phyloP scores from a whole-genome alignment of 2,888 invertebrate species.

The Coecobrya sp. region DNA sequence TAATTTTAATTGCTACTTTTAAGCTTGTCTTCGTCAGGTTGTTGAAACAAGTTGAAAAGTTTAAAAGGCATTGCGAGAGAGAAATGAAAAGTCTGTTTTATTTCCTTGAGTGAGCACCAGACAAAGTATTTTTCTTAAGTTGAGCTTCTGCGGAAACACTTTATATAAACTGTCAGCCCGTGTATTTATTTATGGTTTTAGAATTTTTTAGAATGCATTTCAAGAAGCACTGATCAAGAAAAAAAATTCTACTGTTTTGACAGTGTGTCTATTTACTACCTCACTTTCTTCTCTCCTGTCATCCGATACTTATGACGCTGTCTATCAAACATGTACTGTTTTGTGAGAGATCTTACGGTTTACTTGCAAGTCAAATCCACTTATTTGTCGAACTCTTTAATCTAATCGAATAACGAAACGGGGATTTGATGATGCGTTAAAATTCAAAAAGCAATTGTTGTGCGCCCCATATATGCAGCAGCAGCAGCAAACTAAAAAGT shows the following conservation, averaged over 20 bases:
- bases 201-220: background rate
- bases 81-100: constrained; percentile 57
- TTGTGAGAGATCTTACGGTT: constrained; percentile 18
- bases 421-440: constrained; percentile 53
- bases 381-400: constrained; percentile 67
- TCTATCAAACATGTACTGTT: constrained; percentile 46
- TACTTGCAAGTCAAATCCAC: constrained; percentile 71
- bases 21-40: constrained; percentile 49
- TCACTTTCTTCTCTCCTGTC: constrained; percentile 38
- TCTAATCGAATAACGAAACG: constrained; percentile 51
- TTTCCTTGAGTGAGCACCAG: constrained; percentile 66
- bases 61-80: background rate
- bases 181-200: constrained; percentile 18
- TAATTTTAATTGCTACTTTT: constrained; percentile 64
- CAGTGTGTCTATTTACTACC: constrained; percentile 57
- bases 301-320: constrained; percentile 53
- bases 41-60: constrained; percentile 39
- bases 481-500: background rate
- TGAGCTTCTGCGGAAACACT: constrained; percentile 63
- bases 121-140: background rate
- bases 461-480: background rate
- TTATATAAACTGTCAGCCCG: constrained; percentile 61
- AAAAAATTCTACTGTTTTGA: constrained; percentile 48
- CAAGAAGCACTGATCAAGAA: constrained; percentile 40
- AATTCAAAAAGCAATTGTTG: background rate